Conservation (phyloP, 2,888 invertebrate genomes). For the Hydriomena furcata region DNA sequence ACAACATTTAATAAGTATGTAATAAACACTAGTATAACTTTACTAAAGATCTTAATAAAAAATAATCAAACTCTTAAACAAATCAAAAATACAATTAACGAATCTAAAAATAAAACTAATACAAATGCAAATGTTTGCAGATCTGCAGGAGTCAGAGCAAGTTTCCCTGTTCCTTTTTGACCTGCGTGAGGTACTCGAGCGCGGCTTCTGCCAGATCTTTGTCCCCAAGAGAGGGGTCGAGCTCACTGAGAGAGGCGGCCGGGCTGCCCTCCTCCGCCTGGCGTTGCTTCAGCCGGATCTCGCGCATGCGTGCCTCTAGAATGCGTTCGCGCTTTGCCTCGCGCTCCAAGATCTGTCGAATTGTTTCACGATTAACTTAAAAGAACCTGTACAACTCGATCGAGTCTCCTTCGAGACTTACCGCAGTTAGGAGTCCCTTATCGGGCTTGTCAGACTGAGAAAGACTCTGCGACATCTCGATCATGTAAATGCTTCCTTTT, state of each 20-base stretch:
- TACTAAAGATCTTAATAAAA: too few relatives aligned
- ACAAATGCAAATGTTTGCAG: background rate
- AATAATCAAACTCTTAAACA: too few relatives aligned
- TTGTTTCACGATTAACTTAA: background rate
- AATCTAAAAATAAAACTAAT: background rate
- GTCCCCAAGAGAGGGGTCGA: conserved; percentile 55
- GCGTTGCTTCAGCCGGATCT: conserved; percentile 85
- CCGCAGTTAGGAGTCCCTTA: conserved; percentile 86
- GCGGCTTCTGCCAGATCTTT: conserved; percentile 58
- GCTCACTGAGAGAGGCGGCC: conserved; percentile 40
- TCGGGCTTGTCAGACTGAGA: conserved; percentile 87
- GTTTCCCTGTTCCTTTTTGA: conserved; percentile 48
- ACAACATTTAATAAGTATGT: too few relatives aligned
- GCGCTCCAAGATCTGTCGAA: conserved; percentile 90
- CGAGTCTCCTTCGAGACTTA: conserved; percentile 57
- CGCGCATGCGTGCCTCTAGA: conserved; percentile 93
- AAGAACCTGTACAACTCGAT: background rate
- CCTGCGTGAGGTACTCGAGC: conserved; percentile 46
- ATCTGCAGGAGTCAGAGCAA: background rate
- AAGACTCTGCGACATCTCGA: conserved; percentile 89
- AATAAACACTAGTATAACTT: too few relatives aligned
- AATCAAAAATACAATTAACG: too few relatives aligned
- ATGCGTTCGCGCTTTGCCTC: conserved; percentile 95
- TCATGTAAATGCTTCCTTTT: conserved; percentile 88
- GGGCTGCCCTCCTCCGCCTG: conserved; percentile 60